These are phyloP conservation scores for Australoheros scitulus DNA, from an alignment of 2,113 vertebrate genomes.

Conservation along the genomic window DNA sequence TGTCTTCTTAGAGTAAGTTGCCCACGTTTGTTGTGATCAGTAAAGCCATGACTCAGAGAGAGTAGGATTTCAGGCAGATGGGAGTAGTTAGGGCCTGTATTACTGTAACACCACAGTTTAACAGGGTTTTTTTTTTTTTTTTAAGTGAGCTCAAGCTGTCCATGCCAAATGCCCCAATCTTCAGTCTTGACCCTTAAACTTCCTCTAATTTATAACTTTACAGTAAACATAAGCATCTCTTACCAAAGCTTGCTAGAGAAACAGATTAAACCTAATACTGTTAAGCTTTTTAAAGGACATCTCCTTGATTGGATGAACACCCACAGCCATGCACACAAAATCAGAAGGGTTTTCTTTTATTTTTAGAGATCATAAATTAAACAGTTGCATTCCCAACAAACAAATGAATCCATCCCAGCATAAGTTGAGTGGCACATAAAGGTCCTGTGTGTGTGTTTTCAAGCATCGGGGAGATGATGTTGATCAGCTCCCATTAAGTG, in stretches of 20 bases:
- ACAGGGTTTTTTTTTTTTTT: not conserved
- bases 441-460: slow-evolving; percentile 7
- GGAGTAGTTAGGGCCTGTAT: slow-evolving; percentile 50
- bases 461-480: not conserved
- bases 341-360: not conserved
- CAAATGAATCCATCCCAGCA: not conserved
- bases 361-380: not conserved
- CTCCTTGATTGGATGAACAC: fast-evolving
- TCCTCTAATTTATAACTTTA: slow-evolving; percentile 10
- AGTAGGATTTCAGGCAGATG: slow-evolving; percentile 55
- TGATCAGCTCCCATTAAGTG: slow-evolving; percentile 18
- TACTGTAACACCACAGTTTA: slow-evolving; percentile 41
- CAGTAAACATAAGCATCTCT: not conserved
- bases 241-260: not conserved
- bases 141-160: slow-evolving; percentile 46
- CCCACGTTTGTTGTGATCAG: slow-evolving; percentile 31
- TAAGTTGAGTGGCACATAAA: not conserved
- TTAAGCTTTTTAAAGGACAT: not conserved
- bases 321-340: not conserved
- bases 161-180: slow-evolving; percentile 22
- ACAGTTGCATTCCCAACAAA: not conserved
- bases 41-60: slow-evolving; percentile 40
- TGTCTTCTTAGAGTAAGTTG: not conserved
- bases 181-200: slow-evolving; percentile 1
- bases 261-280: not conserved